phyloP scores from a whole-genome alignment of 1,140 invertebrate genomes.

The Battus philenor region DNA sequence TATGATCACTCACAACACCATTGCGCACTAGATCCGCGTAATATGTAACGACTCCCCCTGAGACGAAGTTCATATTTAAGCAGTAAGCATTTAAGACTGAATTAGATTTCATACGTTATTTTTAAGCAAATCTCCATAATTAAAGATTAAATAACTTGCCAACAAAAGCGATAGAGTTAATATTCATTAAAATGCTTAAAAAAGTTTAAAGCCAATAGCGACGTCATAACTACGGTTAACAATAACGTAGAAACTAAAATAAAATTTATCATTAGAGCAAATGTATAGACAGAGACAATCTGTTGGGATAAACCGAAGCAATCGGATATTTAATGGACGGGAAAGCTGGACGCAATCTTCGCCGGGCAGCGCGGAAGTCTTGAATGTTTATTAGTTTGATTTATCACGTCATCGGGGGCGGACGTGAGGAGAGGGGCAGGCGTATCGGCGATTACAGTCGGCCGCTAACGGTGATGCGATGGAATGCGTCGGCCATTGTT shows the following conservation, averaged over 20 bases:
- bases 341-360: conserved; percentile 1
- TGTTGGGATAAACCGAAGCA: not conserved
- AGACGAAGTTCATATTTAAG: too few species aligned
- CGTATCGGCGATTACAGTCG: conserved; percentile 42
- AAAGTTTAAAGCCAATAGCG: too few species aligned
- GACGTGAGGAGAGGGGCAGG: conserved; percentile 19
- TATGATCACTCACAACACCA: not conserved
- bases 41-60: not conserved
- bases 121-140: too few species aligned
- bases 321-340: conserved; percentile 3
- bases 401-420: conserved; percentile 20
- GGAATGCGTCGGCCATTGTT: conserved; percentile 68
- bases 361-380: conserved; percentile 12
- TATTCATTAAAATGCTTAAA: too few species aligned
- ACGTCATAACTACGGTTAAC: too few species aligned
- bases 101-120: too few species aligned
- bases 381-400: conserved; percentile 26
- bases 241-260: too few species aligned
- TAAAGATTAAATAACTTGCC: too few species aligned
- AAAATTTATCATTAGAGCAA: too few species aligned
- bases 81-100: too few species aligned
- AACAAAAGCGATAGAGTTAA: too few species aligned
- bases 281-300: too few species aligned
- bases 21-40: not conserved
- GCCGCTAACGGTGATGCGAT: conserved; percentile 51